A percentile compares a stretch with the other conserved stretches of the same genome.
Evolutionary conservation across 2,113 vertebrate species (phyloP).

Genomic region (Caloenas nicobarica): DNA sequence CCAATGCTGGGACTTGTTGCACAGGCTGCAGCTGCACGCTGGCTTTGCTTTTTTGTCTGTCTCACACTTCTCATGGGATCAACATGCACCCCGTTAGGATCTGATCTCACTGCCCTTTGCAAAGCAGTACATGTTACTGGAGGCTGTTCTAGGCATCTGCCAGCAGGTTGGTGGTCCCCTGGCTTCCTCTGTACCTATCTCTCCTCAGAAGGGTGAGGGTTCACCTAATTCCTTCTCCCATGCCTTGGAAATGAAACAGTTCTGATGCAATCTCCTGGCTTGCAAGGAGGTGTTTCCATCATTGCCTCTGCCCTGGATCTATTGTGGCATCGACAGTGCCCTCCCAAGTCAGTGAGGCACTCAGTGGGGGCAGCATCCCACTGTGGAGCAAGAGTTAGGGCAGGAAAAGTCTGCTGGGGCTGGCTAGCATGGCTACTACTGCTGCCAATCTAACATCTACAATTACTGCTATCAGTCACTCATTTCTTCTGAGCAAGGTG

Average conservation of each 20-base stretch:
- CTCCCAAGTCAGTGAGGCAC: not conserved
- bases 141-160: not conserved
- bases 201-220: not conserved
- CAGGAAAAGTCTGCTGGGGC: not conserved
- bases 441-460: not conserved
- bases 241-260: not conserved
- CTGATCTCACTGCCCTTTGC: not conserved
- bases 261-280: not conserved
- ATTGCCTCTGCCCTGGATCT: not conserved
- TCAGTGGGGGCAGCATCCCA: not conserved
- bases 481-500: not conserved
- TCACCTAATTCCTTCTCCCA: not conserved
- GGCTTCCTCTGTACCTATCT: not conserved
- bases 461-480: not conserved
- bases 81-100: not conserved
- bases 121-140: not conserved
- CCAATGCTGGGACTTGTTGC: rapidly evolving
- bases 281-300: not conserved
- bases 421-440: not conserved
- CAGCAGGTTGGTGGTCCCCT: rapidly evolving
- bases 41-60: not conserved
- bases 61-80: not conserved
- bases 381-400: not conserved
- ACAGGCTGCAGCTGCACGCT: not conserved
- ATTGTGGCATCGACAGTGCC: not conserved